These are phyloP conservation scores for Drosophila mauritiana DNA, from an alignment of 1,140 invertebrate genomes.

Conservation along the genomic window DNA sequence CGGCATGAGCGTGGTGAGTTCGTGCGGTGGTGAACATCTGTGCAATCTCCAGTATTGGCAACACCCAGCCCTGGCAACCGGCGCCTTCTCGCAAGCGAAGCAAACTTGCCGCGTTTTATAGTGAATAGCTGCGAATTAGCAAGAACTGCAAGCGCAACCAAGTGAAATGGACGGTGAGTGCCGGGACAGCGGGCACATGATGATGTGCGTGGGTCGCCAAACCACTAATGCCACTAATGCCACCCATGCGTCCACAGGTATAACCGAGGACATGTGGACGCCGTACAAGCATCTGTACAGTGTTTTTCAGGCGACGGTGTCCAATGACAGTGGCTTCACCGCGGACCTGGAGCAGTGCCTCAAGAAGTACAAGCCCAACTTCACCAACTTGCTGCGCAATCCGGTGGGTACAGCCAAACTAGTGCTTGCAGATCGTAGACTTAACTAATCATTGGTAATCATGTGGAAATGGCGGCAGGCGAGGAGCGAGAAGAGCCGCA, in stretches of 20 bases:
- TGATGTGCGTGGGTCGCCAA: background rate
- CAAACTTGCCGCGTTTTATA: slow-evolving; percentile 59
- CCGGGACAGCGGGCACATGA: background rate
- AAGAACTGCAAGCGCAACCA: background rate
- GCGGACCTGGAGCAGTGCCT: slow-evolving; percentile 92
- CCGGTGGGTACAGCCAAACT: slow-evolving; percentile 87
- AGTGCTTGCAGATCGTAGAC: no score
- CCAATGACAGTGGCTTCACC: slow-evolving; percentile 87
- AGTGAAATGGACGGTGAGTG: slow-evolving; percentile 64
- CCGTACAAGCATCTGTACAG: slow-evolving; percentile 92
- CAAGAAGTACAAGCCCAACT: slow-evolving; percentile 93
- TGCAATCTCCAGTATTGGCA: background rate
- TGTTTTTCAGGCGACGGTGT: slow-evolving; percentile 90
- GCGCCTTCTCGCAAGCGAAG: background rate
- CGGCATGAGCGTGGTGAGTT: no score
- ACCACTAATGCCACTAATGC: background rate
- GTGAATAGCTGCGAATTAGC: no score
- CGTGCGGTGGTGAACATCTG: background rate
- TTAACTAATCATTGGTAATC: background rate
- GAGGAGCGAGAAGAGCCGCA: slow-evolving; percentile 91
- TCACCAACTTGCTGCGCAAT: slow-evolving; percentile 94
- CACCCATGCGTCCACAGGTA: slow-evolving; percentile 30
- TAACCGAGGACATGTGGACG: slow-evolving; percentile 92
- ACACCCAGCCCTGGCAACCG: background rate
- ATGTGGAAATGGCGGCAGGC: slow-evolving; percentile 85